Evolutionary conservation across 2,888 invertebrate species (phyloP).

Genomic region (Cantharis nigra): DNA sequence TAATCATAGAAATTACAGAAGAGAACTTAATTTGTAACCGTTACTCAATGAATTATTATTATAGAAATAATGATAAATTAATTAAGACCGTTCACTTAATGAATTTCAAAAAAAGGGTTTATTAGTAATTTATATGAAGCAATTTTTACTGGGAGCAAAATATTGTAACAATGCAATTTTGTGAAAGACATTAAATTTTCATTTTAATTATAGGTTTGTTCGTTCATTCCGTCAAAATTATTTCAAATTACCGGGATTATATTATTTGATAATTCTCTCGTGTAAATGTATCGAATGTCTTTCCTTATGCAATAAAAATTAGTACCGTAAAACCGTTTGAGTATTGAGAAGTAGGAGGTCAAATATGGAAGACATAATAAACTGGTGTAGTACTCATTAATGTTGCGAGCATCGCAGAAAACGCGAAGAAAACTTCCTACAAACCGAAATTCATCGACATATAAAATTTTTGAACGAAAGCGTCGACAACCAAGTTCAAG

Average conservation of each 20-base stretch:
- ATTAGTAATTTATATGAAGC: background rate
- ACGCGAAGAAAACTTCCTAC: conserved; percentile 9
- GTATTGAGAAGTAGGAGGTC: conserved; percentile 12
- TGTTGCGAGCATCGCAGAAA: conserved; percentile 7
- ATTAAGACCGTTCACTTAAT: background rate
- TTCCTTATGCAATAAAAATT: background rate
- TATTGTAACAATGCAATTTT: background rate
- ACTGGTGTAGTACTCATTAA: conserved; percentile 11
- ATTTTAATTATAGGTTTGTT: background rate
- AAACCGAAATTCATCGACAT: background rate
- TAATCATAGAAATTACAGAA: background rate
- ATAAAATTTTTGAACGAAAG: background rate
- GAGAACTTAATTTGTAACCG: background rate
- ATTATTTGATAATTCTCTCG: background rate
- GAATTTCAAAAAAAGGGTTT: background rate
- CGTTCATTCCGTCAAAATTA: background rate
- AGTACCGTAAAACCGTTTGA: background rate
- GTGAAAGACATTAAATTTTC: background rate
- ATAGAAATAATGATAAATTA: background rate
- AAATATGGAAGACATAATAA: conserved; percentile 5
- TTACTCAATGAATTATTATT: background rate
- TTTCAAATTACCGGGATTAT: background rate
- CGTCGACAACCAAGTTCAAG: background rate
- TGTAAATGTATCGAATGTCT: background rate
- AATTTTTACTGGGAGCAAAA: background rate